Evolutionary conservation across 2,113 vertebrate species (phyloP).

Genomic region (Thomomys bottae): DNA sequence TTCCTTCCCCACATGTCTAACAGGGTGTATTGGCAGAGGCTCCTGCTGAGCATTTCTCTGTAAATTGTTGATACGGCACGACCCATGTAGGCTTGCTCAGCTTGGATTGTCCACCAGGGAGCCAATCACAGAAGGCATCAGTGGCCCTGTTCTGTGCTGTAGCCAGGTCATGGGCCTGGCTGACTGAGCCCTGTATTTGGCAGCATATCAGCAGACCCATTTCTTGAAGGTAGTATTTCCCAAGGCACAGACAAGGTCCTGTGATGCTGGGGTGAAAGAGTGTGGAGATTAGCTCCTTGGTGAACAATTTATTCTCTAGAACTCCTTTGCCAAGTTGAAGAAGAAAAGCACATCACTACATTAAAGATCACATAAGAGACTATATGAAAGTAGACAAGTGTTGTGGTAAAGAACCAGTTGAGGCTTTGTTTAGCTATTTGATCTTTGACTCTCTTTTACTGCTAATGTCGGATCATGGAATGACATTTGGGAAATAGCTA

Average conservation of each 20-base stretch:
- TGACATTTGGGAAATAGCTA: background rate
- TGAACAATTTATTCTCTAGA: background rate
- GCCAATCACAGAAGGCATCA: background rate
- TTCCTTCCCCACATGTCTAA: too few relatives aligned
- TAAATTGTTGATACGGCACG: background rate
- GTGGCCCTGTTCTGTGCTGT: background rate
- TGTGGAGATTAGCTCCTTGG: background rate
- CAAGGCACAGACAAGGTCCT: background rate
- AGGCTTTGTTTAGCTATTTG: background rate
- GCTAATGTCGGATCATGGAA: background rate
- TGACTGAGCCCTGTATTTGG: background rate
- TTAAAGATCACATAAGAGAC: background rate
- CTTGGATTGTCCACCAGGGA: background rate
- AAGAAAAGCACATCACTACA: background rate
- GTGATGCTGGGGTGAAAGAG: background rate
- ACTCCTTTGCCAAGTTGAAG: background rate
- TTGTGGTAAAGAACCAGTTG: background rate
- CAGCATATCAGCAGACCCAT: background rate
- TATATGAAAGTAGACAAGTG: background rate
- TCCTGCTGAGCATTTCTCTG: background rate
- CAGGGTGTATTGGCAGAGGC: background rate
- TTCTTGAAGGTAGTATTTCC: background rate
- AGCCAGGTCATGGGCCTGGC: background rate
- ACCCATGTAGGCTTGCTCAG: background rate
- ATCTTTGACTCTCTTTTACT: background rate